Percentiles rank a stretch among this genome's conserved stretches.
phyloP scores from a whole-genome alignment of 2,888 invertebrate genomes.

The Microchrysa polita region DNA sequence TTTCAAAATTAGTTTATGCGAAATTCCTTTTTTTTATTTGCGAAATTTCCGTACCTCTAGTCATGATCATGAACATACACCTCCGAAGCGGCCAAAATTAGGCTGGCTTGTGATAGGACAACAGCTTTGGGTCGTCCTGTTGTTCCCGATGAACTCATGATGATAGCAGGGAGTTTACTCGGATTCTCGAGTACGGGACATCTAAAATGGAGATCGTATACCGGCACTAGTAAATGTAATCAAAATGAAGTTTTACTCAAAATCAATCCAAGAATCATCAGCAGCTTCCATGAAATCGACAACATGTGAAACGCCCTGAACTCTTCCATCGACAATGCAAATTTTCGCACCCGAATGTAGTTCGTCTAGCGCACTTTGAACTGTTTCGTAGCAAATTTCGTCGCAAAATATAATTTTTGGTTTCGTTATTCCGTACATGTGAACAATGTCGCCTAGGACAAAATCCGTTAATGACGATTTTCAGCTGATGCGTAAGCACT shows the following conservation, averaged over 20 bases:
- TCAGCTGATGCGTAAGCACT: no score
- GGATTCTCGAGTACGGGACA: conserved; percentile 34
- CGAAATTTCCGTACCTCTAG: no score
- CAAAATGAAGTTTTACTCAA: conserved; percentile 50
- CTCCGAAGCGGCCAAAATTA: not conserved
- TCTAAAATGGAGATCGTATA: no score
- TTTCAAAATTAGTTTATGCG: no score
- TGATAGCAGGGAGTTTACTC: conserved; percentile 50
- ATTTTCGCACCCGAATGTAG: conserved; percentile 54
- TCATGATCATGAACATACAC: no score
- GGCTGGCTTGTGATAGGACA: conserved; percentile 54
- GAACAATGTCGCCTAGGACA: conserved; percentile 57
- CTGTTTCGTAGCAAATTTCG: conserved; percentile 54
- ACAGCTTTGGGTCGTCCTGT: conserved; percentile 60
- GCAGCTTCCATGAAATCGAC: conserved; percentile 52
- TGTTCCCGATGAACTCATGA: conserved; percentile 60
- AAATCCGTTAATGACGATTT: no score
- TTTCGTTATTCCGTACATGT: conserved; percentile 58
- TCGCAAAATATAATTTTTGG: conserved; percentile 62
- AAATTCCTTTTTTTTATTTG: no score
- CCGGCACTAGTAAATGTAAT: not conserved
- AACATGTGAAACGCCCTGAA: conserved; percentile 54
- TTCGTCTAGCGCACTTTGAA: conserved; percentile 53
- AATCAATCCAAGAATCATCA: conserved; percentile 49
- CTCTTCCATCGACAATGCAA: conserved; percentile 56